These are phyloP conservation scores for Drosophila orena DNA, from an alignment of 1,140 invertebrate genomes.

Conservation along the genomic window DNA sequence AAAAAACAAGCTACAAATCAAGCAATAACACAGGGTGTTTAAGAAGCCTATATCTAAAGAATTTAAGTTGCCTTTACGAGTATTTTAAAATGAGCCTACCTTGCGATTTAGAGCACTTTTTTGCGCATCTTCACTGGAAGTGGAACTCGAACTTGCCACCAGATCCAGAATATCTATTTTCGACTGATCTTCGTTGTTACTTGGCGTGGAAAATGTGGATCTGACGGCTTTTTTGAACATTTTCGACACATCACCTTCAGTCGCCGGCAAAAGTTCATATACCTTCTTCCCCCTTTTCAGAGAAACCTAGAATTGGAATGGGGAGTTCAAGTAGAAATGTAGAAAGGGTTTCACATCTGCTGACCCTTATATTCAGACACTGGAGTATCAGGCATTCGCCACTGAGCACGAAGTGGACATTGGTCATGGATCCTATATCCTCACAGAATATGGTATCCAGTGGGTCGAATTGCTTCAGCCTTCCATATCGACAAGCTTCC, in stretches of 20 bases:
- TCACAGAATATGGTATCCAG: constrained; percentile 70
- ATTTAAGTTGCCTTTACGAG: not conserved
- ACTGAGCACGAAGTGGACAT: constrained; percentile 78
- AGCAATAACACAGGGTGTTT: no score
- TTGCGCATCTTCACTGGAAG: not conserved
- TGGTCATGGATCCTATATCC: constrained; percentile 64
- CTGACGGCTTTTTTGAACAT: constrained; percentile 10
- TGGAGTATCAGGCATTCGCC: constrained; percentile 80
- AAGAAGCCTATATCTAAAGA: no score
- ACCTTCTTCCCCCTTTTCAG: constrained; percentile 31
- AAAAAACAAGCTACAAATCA: no score
- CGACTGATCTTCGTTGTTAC: not conserved
- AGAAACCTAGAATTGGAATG: constrained; percentile 16
- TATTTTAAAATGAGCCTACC: constrained; percentile 1
- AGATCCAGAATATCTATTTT: not conserved
- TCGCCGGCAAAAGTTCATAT: constrained; percentile 4
- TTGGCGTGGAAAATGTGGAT: not conserved
- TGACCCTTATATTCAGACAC: constrained; percentile 64
- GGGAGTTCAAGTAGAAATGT: not conserved
- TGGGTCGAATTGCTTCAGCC: constrained; percentile 63
- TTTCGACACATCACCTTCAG: not conserved
- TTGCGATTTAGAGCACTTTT: not conserved
- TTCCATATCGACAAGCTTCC: constrained; percentile 61
- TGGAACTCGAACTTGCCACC: not conserved
- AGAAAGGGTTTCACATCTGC: not conserved